Evolutionary conservation across 1,140 invertebrate genomes (phyloP).

Genomic region (Diorhabda sublineata): DNA sequence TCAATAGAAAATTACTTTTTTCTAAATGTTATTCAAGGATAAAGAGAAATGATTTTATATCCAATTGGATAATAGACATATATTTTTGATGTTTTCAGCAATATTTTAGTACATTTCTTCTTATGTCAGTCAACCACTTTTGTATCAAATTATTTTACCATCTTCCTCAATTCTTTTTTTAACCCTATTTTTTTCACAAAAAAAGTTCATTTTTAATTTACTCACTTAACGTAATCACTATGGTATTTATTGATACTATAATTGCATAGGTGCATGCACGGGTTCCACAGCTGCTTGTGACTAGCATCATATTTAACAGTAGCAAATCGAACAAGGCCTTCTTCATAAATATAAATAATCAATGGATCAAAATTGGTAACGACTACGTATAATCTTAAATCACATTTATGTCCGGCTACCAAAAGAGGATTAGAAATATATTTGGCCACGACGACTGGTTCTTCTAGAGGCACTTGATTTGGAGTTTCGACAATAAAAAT

Average conservation of each 20-base stretch:
- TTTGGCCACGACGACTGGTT: conserved; percentile 86
- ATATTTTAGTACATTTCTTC: neutral
- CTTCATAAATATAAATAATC: conserved; percentile 81
- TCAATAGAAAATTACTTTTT: too few species aligned
- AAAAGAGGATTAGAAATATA: conserved; percentile 92
- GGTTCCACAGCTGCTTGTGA: conserved; percentile 81
- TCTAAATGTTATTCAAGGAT: too few species aligned
- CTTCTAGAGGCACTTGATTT: conserved; percentile 85
- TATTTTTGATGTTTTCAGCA: too few species aligned
- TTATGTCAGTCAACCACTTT: neutral
- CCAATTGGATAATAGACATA: too few species aligned
- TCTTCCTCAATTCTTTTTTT: neutral
- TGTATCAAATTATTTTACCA: neutral
- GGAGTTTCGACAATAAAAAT: conserved; percentile 56
- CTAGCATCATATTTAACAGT: conserved; percentile 80
- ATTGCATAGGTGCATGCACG: conserved; percentile 91
- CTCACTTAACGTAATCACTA: conserved; percentile 81
- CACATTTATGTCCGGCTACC: conserved; percentile 94
- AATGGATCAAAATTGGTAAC: conserved; percentile 82
- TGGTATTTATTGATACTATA: conserved; percentile 93
- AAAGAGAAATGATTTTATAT: too few species aligned
- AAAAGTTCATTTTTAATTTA: conserved; percentile 16
- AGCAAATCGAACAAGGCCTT: conserved; percentile 80
- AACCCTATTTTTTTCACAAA: neutral
- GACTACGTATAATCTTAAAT: conserved; percentile 78